Conservation (phyloP, 2,113 vertebrate genomes). For the Coptodon bakossiorum region DNA sequence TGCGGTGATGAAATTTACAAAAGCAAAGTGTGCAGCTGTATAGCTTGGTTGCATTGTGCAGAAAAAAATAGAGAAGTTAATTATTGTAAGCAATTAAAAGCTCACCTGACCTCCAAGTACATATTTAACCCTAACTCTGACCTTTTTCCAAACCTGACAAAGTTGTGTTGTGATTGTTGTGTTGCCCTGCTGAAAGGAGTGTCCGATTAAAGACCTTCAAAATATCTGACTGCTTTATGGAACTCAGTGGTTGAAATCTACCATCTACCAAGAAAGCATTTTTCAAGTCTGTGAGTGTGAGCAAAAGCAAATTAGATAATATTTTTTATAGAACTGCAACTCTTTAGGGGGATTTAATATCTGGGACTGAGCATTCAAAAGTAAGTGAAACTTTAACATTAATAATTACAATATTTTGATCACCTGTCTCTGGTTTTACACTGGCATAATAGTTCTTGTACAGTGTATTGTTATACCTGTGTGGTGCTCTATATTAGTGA, state of each 20-base stretch:
- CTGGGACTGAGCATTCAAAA: neutral
- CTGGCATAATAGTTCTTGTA: neutral
- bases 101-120: accelerated
- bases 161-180: neutral
- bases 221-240: neutral
- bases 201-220: neutral
- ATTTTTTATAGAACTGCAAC: accelerated
- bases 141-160: neutral
- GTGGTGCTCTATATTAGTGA: neutral
- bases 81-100: neutral
- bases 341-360: neutral
- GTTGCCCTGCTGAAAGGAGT: neutral
- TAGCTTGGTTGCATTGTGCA: neutral
- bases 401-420: neutral
- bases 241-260: accelerated
- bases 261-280: neutral
- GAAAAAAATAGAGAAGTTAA: neutral
- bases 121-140: neutral
- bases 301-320: neutral
- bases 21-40: neutral
- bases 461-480: neutral
- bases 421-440: neutral
- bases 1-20: neutral
- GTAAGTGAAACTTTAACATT: neutral
- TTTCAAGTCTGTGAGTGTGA: accelerated